Evolutionary conservation across 2,797 vertebrate species (phyloP).

Genomic region (Sebastes flavidus): DNA sequence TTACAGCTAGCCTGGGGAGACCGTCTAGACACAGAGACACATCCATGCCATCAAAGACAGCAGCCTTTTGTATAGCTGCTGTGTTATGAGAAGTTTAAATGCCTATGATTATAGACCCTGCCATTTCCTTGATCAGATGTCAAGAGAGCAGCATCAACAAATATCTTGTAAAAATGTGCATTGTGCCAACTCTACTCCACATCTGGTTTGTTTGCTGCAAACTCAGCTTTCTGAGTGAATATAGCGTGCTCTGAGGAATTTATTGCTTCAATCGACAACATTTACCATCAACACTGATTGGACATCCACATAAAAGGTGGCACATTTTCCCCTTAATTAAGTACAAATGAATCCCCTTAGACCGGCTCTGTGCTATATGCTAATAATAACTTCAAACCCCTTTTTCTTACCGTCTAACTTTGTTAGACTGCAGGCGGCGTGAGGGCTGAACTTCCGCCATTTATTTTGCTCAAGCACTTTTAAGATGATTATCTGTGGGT

Average conservation of each 20-base stretch:
- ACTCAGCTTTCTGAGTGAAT: no score
- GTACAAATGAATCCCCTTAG: no score
- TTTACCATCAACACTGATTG: no score
- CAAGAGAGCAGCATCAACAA: background rate
- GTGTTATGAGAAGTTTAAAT: background rate
- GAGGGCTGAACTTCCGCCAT: no score
- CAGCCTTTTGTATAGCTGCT: background rate
- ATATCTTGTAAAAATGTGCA: background rate
- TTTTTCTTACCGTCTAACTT: no score
- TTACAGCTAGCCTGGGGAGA: background rate
- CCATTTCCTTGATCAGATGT: background rate
- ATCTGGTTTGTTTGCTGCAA: background rate
- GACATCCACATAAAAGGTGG: no score
- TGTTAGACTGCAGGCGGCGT: rapidly evolving
- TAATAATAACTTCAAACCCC: no score
- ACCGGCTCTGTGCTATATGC: no score
- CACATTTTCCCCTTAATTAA: no score
- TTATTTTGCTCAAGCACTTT: background rate
- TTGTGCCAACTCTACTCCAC: background rate
- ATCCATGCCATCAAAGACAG: background rate
- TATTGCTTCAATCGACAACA: no score
- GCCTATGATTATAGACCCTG: background rate
- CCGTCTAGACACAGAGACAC: background rate
- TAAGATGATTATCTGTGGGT: background rate
- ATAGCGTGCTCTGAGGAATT: no score